phyloP scores from a whole-genome alignment of 1,140 invertebrate genomes.

The Platorchestia sp. region DNA sequence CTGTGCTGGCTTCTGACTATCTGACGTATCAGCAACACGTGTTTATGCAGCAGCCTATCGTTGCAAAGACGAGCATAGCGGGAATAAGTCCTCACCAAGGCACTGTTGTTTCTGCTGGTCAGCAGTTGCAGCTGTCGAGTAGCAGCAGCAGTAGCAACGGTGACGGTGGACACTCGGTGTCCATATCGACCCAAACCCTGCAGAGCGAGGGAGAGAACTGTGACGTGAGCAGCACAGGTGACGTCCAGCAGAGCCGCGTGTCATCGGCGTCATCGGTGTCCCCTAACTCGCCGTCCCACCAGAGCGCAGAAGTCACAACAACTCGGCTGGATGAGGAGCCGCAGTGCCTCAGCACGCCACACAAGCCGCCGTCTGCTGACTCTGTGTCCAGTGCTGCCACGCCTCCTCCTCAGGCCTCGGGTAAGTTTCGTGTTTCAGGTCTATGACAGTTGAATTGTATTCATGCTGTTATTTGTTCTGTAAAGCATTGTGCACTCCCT shows the following conservation, averaged over 20 bases:
- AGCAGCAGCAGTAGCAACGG: constrained; percentile 60
- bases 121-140: constrained; percentile 27
- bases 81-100: constrained; percentile 26
- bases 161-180: constrained; percentile 59
- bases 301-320: constrained; percentile 66
- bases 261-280: constrained; percentile 17
- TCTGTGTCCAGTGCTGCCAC: constrained; percentile 4
- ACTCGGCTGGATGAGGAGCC: constrained; percentile 66
- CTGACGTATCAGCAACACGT: constrained; percentile 33
- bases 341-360: background rate
- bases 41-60: constrained; percentile 34
- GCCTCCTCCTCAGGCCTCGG: constrained; percentile 11
- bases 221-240: constrained; percentile 66
- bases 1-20: constrained; percentile 30
- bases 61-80: constrained; percentile 20
- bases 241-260: constrained; percentile 25
- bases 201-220: constrained; percentile 62
- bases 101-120: background rate
- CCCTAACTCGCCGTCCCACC: constrained; percentile 65
- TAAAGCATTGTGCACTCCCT: background rate
- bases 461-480: background rate
- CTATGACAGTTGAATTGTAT: background rate
- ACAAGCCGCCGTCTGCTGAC: background rate
- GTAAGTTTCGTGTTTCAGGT: background rate
- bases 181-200: constrained; percentile 66